Conservation (phyloP, 2,797 vertebrate genomes). For the Trachops cirrhosus region DNA sequence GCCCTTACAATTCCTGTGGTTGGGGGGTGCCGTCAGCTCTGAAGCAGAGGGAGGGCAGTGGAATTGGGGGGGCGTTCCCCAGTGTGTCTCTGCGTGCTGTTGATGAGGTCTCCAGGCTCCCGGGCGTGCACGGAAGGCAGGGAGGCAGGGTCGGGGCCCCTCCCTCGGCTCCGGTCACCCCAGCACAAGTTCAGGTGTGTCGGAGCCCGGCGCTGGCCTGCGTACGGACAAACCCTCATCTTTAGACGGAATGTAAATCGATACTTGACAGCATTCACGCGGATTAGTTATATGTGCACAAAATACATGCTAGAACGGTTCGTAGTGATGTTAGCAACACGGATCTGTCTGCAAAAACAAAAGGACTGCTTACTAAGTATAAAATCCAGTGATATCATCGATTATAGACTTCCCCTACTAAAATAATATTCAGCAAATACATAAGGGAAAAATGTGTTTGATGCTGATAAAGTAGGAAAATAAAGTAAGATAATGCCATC, state of each 20-base stretch:
- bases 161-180: too few relatives aligned
- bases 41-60: background rate
- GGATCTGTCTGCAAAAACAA: background rate
- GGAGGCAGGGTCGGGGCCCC: background rate
- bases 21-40: background rate
- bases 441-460: background rate
- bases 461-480: background rate
- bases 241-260: background rate
- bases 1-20: background rate
- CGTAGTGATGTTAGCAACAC: background rate
- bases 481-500: background rate
- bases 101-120: background rate
- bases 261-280: background rate
- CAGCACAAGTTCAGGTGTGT: background rate
- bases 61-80: background rate
- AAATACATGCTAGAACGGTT: background rate
- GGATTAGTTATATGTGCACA: background rate
- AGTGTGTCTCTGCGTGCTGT: background rate
- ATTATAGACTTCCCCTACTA: background rate
- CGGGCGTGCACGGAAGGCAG: rapidly evolving
- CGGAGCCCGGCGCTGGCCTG: background rate
- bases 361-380: background rate
- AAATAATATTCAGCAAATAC: background rate
- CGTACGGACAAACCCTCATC: background rate
- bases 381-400: background rate